Evolutionary conservation across 2,888 invertebrate species (phyloP).

Genomic region (Watsonalla binaria): DNA sequence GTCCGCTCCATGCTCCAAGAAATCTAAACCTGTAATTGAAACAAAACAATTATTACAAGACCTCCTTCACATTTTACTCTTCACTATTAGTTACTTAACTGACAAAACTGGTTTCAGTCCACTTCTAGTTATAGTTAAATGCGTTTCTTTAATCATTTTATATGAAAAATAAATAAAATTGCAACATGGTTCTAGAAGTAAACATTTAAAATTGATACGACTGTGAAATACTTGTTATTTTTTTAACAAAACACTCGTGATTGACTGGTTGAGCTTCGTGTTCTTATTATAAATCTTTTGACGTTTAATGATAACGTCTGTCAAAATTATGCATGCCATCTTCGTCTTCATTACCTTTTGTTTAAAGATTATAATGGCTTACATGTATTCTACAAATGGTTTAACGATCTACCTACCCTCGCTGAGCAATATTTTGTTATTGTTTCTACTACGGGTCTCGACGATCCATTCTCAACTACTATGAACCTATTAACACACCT

Average conservation of each 20-base stretch:
- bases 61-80: not conserved
- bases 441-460: not conserved
- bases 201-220: too few species aligned
- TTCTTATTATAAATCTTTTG: constrained; percentile 12
- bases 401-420: constrained; percentile 1
- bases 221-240: not conserved
- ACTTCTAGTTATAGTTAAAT: constrained; percentile 21
- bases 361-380: constrained; percentile 9
- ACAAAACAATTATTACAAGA: constrained; percentile 13
- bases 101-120: constrained; percentile 32
- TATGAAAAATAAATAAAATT: not conserved
- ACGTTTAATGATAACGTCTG: constrained; percentile 12
- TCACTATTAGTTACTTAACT: constrained; percentile 26
- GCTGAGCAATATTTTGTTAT: not conserved
- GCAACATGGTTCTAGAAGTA: too few species aligned
- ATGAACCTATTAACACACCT: too few species aligned
- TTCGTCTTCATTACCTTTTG: constrained; percentile 9
- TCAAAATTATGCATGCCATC: constrained; percentile 16
- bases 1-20: constrained; percentile 85
- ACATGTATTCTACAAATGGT: constrained; percentile 10
- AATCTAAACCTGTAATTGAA: constrained; percentile 82
- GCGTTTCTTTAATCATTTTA: constrained; percentile 12
- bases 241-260: constrained; percentile 19
- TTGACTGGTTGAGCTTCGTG: constrained; percentile 25
- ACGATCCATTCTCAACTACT: too few species aligned